phyloP scores from a whole-genome alignment of 2,888 invertebrate species.

The Fabriciana adippe region DNA sequence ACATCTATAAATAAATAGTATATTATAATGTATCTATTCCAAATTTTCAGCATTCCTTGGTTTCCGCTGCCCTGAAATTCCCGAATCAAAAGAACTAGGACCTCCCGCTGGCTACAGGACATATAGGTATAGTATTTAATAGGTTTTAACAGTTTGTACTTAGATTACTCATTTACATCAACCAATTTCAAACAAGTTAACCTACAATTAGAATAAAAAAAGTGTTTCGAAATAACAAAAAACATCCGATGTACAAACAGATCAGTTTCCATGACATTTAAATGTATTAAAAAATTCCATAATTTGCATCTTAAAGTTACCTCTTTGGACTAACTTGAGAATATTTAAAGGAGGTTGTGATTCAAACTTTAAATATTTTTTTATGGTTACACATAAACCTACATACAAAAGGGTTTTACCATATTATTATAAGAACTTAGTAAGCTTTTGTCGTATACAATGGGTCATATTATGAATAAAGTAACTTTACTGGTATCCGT shows the following conservation, averaged over 20 bases:
- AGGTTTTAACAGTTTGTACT: neutral
- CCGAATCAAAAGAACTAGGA: conserved; percentile 65
- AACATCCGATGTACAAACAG: neutral
- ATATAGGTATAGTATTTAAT: conserved; percentile 59
- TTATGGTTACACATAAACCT: neutral
- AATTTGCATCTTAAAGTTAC: conserved; percentile 2
- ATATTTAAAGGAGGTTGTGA: neutral
- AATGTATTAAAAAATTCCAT: conserved; percentile 4
- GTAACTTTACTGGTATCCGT: no score
- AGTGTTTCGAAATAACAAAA: neutral
- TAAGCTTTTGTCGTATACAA: neutral
- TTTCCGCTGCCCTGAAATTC: conserved; percentile 88
- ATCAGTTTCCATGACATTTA: conserved; percentile 10
- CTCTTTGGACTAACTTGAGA: neutral
- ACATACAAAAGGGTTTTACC: conserved; percentile 2
- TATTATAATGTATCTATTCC: neutral
- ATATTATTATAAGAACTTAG: conserved; percentile 1
- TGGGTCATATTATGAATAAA: neutral
- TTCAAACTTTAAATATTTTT: neutral
- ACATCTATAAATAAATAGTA: neutral
- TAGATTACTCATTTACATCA: no score
- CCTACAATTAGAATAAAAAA: no score
- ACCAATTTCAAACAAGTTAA: no score
- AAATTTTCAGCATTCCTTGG: conserved; percentile 86
- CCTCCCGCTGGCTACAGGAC: conserved; percentile 72